These are phyloP conservation scores for Gryllus longicercus DNA, from an alignment of 2,888 invertebrate genomes.

Conservation along the genomic window DNA sequence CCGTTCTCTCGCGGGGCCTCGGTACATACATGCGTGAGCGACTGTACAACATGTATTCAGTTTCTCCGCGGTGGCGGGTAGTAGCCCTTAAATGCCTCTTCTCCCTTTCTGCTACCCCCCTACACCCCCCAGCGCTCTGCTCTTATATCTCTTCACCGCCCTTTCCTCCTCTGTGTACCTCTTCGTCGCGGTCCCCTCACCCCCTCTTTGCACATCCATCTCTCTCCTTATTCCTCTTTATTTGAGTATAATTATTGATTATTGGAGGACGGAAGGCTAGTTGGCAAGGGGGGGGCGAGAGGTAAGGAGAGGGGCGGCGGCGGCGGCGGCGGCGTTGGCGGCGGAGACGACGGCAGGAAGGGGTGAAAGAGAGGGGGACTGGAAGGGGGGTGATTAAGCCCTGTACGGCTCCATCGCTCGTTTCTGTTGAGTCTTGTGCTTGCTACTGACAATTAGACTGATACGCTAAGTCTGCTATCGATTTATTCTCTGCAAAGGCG, in stretches of 20 bases:
- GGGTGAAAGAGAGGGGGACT: conserved; percentile 41
- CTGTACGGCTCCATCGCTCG: conserved; percentile 47
- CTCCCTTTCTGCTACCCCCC: conserved; percentile 4
- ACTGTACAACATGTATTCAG: conserved; percentile 30
- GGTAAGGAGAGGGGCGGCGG: conserved; percentile 41
- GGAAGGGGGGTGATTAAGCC: conserved; percentile 55
- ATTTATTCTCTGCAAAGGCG: conserved; percentile 35
- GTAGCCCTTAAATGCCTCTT: conserved; percentile 23
- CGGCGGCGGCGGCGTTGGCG: conserved; percentile 38
- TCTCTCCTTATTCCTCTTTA: conserved; percentile 38
- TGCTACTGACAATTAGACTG: conserved; percentile 52
- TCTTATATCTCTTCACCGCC: background rate
- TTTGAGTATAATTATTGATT: conserved; percentile 39
- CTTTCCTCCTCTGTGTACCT: background rate
- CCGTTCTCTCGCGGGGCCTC: background rate
- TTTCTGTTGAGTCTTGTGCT: conserved; percentile 35
- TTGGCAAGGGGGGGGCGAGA: conserved; percentile 40
- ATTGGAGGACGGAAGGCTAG: conserved; percentile 37
- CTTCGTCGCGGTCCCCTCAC: background rate
- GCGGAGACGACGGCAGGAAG: conserved; percentile 41
- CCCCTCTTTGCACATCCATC: conserved; percentile 25
- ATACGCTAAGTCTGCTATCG: conserved; percentile 43
- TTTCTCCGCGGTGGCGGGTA: conserved; percentile 26
- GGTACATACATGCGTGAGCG: background rate
- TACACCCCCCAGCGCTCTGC: background rate